Percentiles rank a stretch among this genome's conserved stretches.
These are phyloP conservation scores for Barypeithes pellucidus DNA, from an alignment of 2,888 invertebrate species.

Conservation along the genomic window DNA sequence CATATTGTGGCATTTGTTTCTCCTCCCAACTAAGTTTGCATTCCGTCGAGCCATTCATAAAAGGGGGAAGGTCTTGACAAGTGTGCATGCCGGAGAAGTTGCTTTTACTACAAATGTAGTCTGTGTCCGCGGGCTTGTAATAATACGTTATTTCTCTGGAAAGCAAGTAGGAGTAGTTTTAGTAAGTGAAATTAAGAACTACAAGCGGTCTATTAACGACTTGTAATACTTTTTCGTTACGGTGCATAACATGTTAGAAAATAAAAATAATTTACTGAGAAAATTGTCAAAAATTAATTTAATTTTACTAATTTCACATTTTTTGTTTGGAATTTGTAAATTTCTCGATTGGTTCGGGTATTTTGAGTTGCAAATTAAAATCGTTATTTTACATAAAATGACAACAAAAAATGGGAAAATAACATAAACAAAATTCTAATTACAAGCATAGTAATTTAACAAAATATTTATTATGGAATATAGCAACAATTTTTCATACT, in stretches of 20 bases:
- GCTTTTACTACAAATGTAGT: conserved; percentile 96
- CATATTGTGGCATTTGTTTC: conserved; percentile 61
- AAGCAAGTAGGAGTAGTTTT: conserved; percentile 54
- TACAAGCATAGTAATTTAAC: not conserved
- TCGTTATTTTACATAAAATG: no score
- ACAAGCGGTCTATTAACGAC: no score
- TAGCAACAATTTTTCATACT: no score
- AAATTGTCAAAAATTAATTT: not conserved
- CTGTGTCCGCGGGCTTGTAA: conserved; percentile 88
- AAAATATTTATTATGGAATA: not conserved
- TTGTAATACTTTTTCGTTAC: no score
- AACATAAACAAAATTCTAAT: not conserved
- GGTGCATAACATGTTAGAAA: no score
- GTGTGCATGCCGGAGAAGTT: conserved; percentile 96
- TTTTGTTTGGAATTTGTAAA: not conserved
- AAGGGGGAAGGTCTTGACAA: conserved; percentile 89
- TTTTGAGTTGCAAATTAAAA: not conserved
- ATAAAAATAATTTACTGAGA: no score
- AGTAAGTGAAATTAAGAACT: not conserved
- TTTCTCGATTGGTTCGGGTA: not conserved
- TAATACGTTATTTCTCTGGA: conserved; percentile 79
- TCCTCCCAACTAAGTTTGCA: conserved; percentile 81
- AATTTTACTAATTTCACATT: not conserved
- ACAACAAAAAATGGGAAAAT: not conserved
- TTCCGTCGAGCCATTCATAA: conserved; percentile 79